phyloP scores from a whole-genome alignment of 2,888 invertebrate genomes.

The Endomychus coccineus region DNA sequence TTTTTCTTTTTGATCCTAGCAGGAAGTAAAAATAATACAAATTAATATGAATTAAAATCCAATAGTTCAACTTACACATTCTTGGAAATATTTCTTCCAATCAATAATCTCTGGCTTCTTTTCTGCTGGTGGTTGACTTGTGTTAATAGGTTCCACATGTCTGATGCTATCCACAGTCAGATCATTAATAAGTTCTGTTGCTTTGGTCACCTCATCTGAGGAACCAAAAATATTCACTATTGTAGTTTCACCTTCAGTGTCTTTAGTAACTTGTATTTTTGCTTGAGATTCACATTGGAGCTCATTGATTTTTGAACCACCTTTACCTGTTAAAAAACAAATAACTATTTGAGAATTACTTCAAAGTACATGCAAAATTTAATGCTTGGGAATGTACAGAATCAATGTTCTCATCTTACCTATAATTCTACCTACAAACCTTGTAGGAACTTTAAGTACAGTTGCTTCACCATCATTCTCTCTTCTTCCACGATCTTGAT shows the following conservation, averaged over 20 bases:
- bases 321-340: constrained; percentile 50
- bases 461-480: constrained; percentile 22
- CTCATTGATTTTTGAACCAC: constrained; percentile 80
- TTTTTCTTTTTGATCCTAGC: constrained; percentile 49
- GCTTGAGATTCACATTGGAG: constrained; percentile 66
- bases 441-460: constrained; percentile 34
- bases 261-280: constrained; percentile 51
- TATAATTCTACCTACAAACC: constrained; percentile 51
- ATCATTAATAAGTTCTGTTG: constrained; percentile 41
- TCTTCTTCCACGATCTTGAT: too few relatives aligned
- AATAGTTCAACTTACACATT: constrained; percentile 38
- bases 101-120: constrained; percentile 43
- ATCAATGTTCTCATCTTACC: constrained; percentile 24
- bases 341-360: neutral
- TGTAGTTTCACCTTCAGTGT: constrained; percentile 32
- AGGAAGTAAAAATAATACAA: neutral
- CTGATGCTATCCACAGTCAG: constrained; percentile 24
- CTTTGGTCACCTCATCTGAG: constrained; percentile 34
- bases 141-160: neutral
- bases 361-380: neutral
- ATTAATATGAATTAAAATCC: neutral
- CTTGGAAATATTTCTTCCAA: constrained; percentile 52
- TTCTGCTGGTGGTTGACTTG: too few relatives aligned
- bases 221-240: constrained; percentile 40
- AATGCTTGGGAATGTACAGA: neutral